A percentile compares a stretch with the other conserved stretches of the same genome.
Conservation (phyloP, 2,888 invertebrate genomes). For the Drosophila anomelani region DNA sequence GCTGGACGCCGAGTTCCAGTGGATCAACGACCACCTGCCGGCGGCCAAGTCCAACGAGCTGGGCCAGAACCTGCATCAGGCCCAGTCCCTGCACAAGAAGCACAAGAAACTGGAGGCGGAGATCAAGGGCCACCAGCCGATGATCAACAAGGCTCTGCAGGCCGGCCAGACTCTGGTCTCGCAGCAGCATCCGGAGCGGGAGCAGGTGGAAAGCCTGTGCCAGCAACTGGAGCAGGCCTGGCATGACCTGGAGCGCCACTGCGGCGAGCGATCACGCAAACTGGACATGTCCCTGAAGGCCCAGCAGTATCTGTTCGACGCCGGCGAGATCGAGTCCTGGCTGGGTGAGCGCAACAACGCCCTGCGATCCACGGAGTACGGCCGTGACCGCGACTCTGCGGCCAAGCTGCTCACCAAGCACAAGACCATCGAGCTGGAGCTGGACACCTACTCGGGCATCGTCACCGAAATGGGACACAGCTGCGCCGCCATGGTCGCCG, state of each 20-base stretch:
- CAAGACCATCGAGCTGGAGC: constrained; percentile 95
- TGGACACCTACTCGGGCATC: constrained; percentile 96
- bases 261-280: constrained; percentile 89
- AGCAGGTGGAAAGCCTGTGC: constrained; percentile 92
- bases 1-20: constrained; percentile 95
- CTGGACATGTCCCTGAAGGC: constrained; percentile 94
- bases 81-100: constrained; percentile 96
- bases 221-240: constrained; percentile 90
- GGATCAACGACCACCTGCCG: constrained; percentile 96
- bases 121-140: constrained; percentile 93
- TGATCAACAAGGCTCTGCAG: constrained; percentile 92
- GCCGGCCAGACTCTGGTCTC: constrained; percentile 91
- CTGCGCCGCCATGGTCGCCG: constrained; percentile 91
- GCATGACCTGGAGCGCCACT: constrained; percentile 89
- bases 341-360: constrained; percentile 94
- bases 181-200: constrained; percentile 91
- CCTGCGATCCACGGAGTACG: constrained; percentile 92
- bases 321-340: constrained; percentile 97
- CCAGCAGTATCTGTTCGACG: constrained; percentile 96
- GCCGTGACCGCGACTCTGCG: constrained; percentile 95
- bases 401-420: constrained; percentile 97
- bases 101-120: constrained; percentile 97
- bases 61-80: constrained; percentile 95
- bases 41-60: constrained; percentile 90
- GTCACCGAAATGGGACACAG: constrained; percentile 96